Evolutionary conservation across 2,797 vertebrate genomes (phyloP), one percentile per base, ranked within the genome.

Genomic region (Aulostomus chinensis): DNA sequence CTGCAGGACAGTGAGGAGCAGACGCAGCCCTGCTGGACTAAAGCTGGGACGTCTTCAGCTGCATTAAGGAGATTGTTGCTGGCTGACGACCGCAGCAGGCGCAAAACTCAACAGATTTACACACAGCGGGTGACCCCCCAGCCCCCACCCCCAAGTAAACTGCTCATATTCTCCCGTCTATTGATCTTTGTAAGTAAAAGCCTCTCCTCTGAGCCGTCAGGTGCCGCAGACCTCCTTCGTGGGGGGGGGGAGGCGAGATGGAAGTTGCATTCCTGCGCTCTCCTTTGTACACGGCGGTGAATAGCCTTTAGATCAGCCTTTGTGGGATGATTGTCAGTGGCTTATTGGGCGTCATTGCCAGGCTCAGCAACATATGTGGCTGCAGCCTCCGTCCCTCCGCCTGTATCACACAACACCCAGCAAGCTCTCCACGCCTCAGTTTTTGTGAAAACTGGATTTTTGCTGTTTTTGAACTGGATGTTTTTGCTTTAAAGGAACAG

Each of bases 301-400:
- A 93, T 86, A 88, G 90, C 68, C 79, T 78, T 90, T 79, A 83
- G 85, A 85, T 86, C 21, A 43, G 79, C 81, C 88, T 91, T 91
- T 91, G 91, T 91, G 78, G 75, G 86, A 75, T 90, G 91, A 91
- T 91, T 92, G 92, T 92, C 87, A 88, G 84, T 86, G 78, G 86
- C 85, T 91, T 92, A 93, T 91, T 91, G 90, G 92, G 89, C 79
- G 80, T 56, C 78, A 91, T 88, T 90, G 88, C 88, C 86, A 85
- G 80, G 83, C 66, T 90, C 84, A 12, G 84, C 77, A 89, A 86
- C 89, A 89, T 88, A 89, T 87, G 86, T 84, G 85, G 81, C 76
- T 71, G 53, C 81, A 58, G 76, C 58, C 54, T 58, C 34, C 70
- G 47, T 66, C 69, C 49, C 39, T 61, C 43, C 1, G 65, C 49